A percentile compares a stretch with the other conserved stretches of the same genome.
phyloP scores from a whole-genome alignment of 2,797 vertebrate genomes.

The Tragelaphus eurycerus region DNA sequence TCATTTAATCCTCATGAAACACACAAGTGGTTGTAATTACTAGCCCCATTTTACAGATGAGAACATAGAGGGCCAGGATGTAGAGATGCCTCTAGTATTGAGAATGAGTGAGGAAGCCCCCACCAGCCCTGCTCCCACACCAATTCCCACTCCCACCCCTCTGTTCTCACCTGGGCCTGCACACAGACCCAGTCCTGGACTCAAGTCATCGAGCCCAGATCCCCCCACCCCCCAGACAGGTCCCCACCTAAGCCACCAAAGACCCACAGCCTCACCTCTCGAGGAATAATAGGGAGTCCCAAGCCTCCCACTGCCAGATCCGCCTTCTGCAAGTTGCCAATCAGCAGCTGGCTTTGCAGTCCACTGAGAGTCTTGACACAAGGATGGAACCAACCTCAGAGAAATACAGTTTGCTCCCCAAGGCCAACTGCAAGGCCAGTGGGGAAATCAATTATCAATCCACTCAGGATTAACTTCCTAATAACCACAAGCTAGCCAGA shows the following conservation, averaged over 20 bases:
- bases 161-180: not conserved
- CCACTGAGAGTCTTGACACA: not conserved
- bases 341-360: not conserved
- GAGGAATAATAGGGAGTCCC: accelerated
- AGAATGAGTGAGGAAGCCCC: not conserved
- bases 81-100: accelerated
- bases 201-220: not conserved
- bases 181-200: accelerated
- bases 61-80: not conserved
- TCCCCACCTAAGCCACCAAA: not conserved
- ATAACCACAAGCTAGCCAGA: not conserved
- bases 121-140: no score
- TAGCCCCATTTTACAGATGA: not conserved
- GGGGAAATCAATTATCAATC: not conserved
- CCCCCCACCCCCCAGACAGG: accelerated
- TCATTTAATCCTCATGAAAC: not conserved
- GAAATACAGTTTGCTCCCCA: not conserved
- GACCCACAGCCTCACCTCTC: not conserved
- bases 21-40: not conserved
- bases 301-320: not conserved
- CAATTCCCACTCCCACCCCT: not conserved
- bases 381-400: not conserved
- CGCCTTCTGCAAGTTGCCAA: not conserved
- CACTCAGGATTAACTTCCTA: not conserved
- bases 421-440: not conserved